A percentile compares a stretch with the other conserved stretches of the same genome.
Evolutionary conservation across 2,113 vertebrate species (phyloP).

Genomic region (Hipposideros armiger): DNA sequence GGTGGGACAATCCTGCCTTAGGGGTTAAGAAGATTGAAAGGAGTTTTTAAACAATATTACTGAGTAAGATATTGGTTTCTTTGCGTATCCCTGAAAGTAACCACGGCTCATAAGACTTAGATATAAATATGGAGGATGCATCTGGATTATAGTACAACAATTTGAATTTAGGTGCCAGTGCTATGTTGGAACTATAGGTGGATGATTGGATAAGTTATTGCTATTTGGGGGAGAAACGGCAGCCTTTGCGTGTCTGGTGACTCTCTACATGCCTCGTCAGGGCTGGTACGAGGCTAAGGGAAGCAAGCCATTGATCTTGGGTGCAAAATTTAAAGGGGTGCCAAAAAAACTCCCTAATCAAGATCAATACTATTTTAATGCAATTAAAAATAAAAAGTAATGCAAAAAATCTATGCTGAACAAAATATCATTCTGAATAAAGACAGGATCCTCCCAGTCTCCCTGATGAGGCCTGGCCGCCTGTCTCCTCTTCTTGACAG

Average conservation of each 20-base stretch:
- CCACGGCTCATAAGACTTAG: neutral
- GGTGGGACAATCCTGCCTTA: neutral
- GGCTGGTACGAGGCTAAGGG: rapidly evolving
- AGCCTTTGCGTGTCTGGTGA: neutral
- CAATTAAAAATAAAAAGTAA: conserved; percentile 24
- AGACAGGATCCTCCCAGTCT: neutral
- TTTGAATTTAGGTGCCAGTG: neutral
- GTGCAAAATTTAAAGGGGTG: neutral
- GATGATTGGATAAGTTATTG: neutral
- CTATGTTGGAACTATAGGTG: neutral
- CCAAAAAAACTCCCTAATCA: neutral
- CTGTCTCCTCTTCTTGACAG: neutral
- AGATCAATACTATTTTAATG: neutral
- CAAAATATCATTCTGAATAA: neutral
- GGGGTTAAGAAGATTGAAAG: neutral
- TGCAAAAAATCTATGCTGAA: neutral
- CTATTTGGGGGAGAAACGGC: neutral
- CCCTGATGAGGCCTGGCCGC: neutral
- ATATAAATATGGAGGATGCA: neutral
- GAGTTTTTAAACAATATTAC: neutral
- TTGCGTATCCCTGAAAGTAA: conserved; percentile 1
- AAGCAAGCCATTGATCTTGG: neutral
- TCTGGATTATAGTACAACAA: neutral
- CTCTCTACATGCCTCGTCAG: neutral
- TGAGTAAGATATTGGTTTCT: neutral